Evolutionary conservation across 1,140 invertebrate genomes (phyloP), one percentile per base, ranked within the genome.

Genomic region (Coenobita brevimanus): DNA sequence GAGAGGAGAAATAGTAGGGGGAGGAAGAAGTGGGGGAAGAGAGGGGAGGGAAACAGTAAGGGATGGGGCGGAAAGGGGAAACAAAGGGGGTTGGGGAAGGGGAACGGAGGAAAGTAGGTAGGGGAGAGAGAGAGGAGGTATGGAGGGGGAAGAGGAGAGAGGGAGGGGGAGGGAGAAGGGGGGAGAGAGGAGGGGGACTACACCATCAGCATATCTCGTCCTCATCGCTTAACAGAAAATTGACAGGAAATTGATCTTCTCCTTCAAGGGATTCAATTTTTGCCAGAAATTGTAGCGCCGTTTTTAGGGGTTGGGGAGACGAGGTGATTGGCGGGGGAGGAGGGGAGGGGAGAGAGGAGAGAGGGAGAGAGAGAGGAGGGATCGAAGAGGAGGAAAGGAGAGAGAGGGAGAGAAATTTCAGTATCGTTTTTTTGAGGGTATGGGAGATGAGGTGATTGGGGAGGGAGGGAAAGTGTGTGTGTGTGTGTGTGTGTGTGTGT

Each of bases 231-330:
- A 82, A 82, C 80, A 82, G 80, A 82, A 82, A 82, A 78, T 82
- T 82, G 80, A 82, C 60, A 64, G 80, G 80, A 82, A 82, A 82
- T 82, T 82, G 80, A 82, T 82, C 80, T 82, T 82, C 80, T 82
- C 62, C 80, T 82, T 67, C 80, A 82, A 27, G 30, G 24, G 41
- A 67, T 82, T 62, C 80, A 82, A 82, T 82, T 67, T 82, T 82
- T 64, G 24, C 41, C 24, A 33, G 50, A 82, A 82, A 82, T 82
- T 82, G 80, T 82, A 69, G n/a, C 60, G 41, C 21, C 60, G 41
- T 30, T 27, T 46, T 24, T 1, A 46, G 21, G 2, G 73, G n/a
- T 30, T 4, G 71, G 6, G 24, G 13, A 43, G 38, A 21, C 3
- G 6, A 30, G 21, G 30, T 54, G n/a, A 21, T 30, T 10, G 33